These are phyloP conservation scores for Psammodynastes pulverulentus DNA, from an alignment of 2,113 vertebrate genomes.

Conservation along the genomic window DNA sequence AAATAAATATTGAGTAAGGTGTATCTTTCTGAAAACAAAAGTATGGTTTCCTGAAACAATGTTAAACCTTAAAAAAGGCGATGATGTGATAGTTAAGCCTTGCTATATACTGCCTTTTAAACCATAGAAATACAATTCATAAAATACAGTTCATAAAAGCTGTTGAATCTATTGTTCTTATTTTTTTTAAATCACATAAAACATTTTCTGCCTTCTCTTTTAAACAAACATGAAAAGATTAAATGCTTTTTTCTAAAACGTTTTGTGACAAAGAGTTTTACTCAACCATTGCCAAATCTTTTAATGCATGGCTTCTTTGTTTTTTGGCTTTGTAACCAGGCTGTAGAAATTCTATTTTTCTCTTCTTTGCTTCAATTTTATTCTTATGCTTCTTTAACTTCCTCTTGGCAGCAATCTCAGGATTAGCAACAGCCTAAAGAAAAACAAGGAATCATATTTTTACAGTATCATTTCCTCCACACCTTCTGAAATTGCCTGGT, in stretches of 20 bases:
- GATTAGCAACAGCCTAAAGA: conserved; percentile 86
- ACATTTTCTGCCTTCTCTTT: neutral
- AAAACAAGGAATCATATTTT: conserved; percentile 8
- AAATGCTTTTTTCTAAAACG: neutral
- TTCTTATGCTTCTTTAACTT: conserved; percentile 94
- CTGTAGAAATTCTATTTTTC: conserved; percentile 86
- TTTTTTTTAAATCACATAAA: neutral
- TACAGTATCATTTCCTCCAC: neutral
- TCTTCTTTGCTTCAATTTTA: conserved; percentile 90
- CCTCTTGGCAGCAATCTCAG: conserved; percentile 91
- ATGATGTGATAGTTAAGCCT: neutral
- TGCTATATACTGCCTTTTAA: neutral
- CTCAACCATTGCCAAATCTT: conserved; percentile 87
- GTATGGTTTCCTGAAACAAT: neutral
- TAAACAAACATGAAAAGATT: neutral
- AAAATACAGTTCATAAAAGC: neutral
- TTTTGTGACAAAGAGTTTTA: conserved; percentile 46
- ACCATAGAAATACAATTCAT: neutral
- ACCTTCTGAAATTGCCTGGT: neutral
- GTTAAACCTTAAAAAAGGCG: neutral
- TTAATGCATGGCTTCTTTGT: conserved; percentile 75
- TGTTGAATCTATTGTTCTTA: neutral
- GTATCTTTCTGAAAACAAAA: neutral
- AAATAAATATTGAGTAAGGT: neutral
- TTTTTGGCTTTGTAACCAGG: conserved; percentile 88